phyloP scores from a whole-genome alignment of 2,888 invertebrate genomes.

The Poecilobothrus nobilitatus region DNA sequence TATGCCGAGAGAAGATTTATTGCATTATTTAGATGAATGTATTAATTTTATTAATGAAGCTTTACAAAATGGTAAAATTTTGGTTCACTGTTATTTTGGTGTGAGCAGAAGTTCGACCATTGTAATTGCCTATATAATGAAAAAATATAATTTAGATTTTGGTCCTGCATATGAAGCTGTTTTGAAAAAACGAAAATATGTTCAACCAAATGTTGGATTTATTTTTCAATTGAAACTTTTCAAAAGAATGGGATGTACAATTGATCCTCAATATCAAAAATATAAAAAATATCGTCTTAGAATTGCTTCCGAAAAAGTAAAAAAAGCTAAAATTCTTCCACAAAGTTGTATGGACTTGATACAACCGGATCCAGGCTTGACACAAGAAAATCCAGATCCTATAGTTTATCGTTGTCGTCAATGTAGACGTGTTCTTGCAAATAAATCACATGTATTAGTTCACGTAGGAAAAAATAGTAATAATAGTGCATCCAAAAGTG shows the following conservation, averaged over 20 bases:
- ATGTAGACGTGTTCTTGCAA: constrained; percentile 74
- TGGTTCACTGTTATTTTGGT: constrained; percentile 89
- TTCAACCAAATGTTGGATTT: constrained; percentile 75
- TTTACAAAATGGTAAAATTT: constrained; percentile 55
- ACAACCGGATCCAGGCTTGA: constrained; percentile 69
- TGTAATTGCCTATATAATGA: constrained; percentile 82
- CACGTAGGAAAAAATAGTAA: constrained; percentile 45
- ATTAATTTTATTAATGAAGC: constrained; percentile 67
- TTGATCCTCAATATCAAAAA: constrained; percentile 60
- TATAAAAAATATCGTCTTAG: constrained; percentile 68
- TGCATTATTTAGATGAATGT: constrained; percentile 69
- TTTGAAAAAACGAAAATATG: constrained; percentile 60
- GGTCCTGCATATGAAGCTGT: constrained; percentile 62
- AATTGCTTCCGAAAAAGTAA: constrained; percentile 71
- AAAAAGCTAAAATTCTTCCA: constrained; percentile 76
- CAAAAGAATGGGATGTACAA: constrained; percentile 63
- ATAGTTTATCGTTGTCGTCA: constrained; percentile 75
- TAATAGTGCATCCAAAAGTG: constrained; percentile 8
- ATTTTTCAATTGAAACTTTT: constrained; percentile 69
- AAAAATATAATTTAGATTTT: constrained; percentile 64
- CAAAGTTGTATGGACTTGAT: constrained; percentile 67
- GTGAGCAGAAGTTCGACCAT: constrained; percentile 84
- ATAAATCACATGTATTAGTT: constrained; percentile 66
- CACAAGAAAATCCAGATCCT: constrained; percentile 68
- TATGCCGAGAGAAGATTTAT: constrained; percentile 74